Evolutionary conservation across 2,113 vertebrate genomes (phyloP), one percentile per base, ranked within the genome.

Genomic region (Myxocyprinus asiaticus): DNA sequence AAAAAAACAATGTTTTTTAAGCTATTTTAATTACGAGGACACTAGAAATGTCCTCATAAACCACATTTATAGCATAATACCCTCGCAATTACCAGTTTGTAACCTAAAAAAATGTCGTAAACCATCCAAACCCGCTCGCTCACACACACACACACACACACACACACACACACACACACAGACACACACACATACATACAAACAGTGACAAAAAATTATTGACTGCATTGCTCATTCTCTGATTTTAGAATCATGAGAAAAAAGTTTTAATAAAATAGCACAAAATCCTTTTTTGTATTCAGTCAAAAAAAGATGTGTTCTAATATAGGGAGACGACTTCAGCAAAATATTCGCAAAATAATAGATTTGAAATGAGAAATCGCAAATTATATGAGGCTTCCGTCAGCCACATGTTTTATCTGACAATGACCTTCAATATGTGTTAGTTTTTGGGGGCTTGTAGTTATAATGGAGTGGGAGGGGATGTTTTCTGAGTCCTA

Each of bases 341-440:
- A 6, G 7, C 6, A 8, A 33, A 42, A 33, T 7, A 15, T 6
- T 10, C 9, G 70, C 47, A 61, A 56, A 43, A n/a, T 56, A 22
- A 22, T 22, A 43, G 9, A 73, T 73, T 45, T 7, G n/a, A 59
- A 72, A 72, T 47, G n/a, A 61, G 9, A 55, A 70, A 55, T 12
- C 43, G 33, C 33, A 53, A 51, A 6, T 47, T n/a, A 53, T 59
- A 1, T 7, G 22, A n/a, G 3, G n/a, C 48, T 63, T 78, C n/a
- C 10, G 14, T 67, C 55, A 56, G 43, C 8, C 44, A 12, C 61
- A 78, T 69, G 67, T 53, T 59, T 65, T 15, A 33, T 17, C 15
- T 59, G 61, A 45, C 51, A 65, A 48, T 69, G 81, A 82, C 48
- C 77, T 79, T 80, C 47, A 79, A 10, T 76, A 82, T 43, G 55